These are phyloP conservation scores for Microtus ochrogaster DNA, from an alignment of 2,113 vertebrate genomes.

Conservation along the genomic window DNA sequence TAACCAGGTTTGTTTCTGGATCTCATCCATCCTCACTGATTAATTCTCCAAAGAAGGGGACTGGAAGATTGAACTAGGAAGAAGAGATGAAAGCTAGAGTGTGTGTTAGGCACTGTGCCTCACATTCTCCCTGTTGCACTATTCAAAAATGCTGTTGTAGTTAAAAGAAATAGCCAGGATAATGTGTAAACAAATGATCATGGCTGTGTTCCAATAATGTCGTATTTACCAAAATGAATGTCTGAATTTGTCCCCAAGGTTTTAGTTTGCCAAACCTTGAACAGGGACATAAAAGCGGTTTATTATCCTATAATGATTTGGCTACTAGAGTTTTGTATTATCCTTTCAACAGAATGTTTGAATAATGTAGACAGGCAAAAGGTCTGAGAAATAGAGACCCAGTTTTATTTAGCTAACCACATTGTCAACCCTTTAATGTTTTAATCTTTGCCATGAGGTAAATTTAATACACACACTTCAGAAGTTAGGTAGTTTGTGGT, in stretches of 20 bases:
- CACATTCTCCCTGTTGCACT: not conserved
- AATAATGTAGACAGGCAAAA: conserved; percentile 59
- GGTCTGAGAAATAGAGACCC: conserved; percentile 23
- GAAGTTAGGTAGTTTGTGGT: conserved; percentile 41
- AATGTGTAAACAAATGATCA: not conserved
- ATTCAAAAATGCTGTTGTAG: not conserved
- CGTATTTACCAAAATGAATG: conserved; percentile 5
- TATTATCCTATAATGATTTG: conserved; percentile 39
- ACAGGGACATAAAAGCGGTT: not conserved
- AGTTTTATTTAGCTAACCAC: conserved; percentile 69
- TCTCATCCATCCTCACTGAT: conserved; percentile 23
- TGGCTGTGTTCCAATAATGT: not conserved
- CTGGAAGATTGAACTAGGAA: not conserved
- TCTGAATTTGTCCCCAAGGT: not conserved
- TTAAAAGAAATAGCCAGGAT: not conserved
- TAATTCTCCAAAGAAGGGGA: not conserved
- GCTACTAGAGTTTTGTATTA: not conserved
- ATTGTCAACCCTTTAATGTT: conserved; percentile 40
- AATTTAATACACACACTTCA: conserved; percentile 30
- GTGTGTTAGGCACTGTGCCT: not conserved
- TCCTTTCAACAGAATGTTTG: conserved; percentile 57
- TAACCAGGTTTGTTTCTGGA: not conserved
- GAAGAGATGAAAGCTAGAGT: not conserved
- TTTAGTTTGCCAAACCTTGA: not conserved
- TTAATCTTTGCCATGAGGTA: conserved; percentile 48